Evolutionary conservation across 2,797 vertebrate species (phyloP).

Genomic region (Helostoma temminkii): DNA sequence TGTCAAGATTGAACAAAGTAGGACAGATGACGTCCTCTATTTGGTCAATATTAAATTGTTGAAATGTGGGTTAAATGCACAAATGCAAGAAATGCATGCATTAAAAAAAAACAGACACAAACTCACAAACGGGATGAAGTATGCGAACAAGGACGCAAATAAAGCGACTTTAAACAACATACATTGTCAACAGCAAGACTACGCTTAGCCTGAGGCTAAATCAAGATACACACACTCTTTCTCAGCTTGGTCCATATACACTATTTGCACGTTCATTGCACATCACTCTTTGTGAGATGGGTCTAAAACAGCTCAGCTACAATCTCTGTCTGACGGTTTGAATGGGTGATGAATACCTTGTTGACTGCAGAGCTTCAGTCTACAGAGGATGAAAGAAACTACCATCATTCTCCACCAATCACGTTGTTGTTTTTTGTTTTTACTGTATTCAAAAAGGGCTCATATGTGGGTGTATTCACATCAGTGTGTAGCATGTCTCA

Average conservation of each 20-base stretch:
- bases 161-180: too few species aligned
- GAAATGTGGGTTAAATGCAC: too few species aligned
- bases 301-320: slow-evolving; percentile 3
- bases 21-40: not conserved
- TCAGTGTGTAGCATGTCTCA: not conserved
- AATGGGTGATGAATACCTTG: slow-evolving; percentile 11
- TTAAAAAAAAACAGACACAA: too few species aligned
- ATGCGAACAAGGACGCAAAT: too few species aligned
- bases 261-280: slow-evolving; percentile 13
- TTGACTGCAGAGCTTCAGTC: not conserved
- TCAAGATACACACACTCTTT: not conserved
- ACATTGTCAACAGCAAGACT: too few species aligned
- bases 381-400: slow-evolving; percentile 3
- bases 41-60: not conserved
- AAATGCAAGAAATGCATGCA: too few species aligned
- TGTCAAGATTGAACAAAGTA: not conserved
- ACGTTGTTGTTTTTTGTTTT: not conserved
- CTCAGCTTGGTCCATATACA: slow-evolving; percentile 2
- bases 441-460: not conserved
- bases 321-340: slow-evolving; percentile 6
- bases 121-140: too few species aligned
- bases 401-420: not conserved
- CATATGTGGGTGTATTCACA: not conserved
- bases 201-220: too few species aligned
- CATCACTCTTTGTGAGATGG: slow-evolving; percentile 16